Evolutionary conservation across 2,888 invertebrate genomes (phyloP).

Genomic region (Hipparchia semele): DNA sequence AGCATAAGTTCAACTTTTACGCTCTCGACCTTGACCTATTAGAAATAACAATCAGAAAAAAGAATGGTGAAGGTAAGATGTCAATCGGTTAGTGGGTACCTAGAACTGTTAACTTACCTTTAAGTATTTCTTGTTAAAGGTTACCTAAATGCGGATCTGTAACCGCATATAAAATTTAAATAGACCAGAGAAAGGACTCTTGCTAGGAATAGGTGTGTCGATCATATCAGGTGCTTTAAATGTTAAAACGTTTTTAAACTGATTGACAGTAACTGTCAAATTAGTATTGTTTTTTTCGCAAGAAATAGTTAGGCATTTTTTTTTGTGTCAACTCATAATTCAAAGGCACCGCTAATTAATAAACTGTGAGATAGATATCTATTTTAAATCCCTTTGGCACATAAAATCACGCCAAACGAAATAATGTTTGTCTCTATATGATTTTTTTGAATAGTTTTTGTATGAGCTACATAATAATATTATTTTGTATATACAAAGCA

Average conservation of each 20-base stretch:
- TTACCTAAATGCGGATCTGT: slow-evolving; percentile 35
- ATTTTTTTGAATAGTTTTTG: too few species aligned
- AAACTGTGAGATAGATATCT: too few species aligned
- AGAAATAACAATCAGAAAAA: slow-evolving; percentile 33
- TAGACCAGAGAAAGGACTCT: slow-evolving; percentile 26
- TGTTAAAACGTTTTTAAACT: slow-evolving; percentile 24
- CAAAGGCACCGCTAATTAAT: slow-evolving; percentile 1
- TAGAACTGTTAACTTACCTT: slow-evolving; percentile 32
- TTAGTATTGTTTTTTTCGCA: slow-evolving; percentile 17
- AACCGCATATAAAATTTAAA: slow-evolving; percentile 10
- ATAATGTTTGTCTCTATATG: too few species aligned
- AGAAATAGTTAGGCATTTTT: background rate
- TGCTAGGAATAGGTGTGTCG: slow-evolving; percentile 19
- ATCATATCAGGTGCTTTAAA: slow-evolving; percentile 16
- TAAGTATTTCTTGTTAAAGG: slow-evolving; percentile 34
- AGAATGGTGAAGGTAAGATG: slow-evolving; percentile 38
- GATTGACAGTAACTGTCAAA: slow-evolving; percentile 29
- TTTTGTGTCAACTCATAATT: slow-evolving; percentile 18
- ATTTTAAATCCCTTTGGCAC: too few species aligned
- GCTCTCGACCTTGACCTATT: slow-evolving; percentile 37
- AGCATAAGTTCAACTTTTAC: slow-evolving; percentile 32
- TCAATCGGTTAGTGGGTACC: slow-evolving; percentile 38
- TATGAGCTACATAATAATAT: too few species aligned
- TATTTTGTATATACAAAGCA: too few species aligned
- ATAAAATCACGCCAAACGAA: too few species aligned